Conservation (phyloP, 2,113 vertebrate species). For the Gymnorhina tibicen region DNA sequence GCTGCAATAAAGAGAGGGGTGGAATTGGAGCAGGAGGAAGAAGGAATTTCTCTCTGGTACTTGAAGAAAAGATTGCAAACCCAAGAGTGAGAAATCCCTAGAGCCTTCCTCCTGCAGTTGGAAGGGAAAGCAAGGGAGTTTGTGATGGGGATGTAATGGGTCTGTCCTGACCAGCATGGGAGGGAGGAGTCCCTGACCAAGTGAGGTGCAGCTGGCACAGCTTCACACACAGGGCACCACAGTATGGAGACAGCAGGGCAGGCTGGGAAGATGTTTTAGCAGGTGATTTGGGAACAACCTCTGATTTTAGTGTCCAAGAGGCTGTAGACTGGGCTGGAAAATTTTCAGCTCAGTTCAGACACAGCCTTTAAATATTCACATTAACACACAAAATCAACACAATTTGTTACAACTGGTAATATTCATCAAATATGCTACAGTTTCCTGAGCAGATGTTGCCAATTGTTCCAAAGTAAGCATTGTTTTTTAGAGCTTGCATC, state of each 20-base stretch:
- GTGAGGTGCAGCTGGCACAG: background rate
- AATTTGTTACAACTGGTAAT: background rate
- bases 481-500: background rate
- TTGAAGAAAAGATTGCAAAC: background rate
- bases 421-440: background rate
- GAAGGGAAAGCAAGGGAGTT: background rate
- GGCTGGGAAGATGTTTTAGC: background rate
- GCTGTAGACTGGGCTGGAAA: background rate
- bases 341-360: background rate
- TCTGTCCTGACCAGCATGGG: background rate
- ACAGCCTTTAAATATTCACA: background rate
- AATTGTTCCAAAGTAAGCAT: background rate
- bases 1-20: rapidly evolving
- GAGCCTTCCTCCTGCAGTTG: background rate
- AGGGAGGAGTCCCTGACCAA: background rate
- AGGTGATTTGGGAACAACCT: background rate
- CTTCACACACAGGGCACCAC: background rate
- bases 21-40: background rate
- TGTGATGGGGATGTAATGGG: background rate
- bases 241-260: background rate
- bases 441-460: background rate
- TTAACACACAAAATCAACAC: background rate
- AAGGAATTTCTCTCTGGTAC: background rate
- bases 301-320: background rate
- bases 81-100: background rate